Evolutionary conservation across 2,888 invertebrate genomes (phyloP).

Genomic region (Mongoloraphidia duomilia): DNA sequence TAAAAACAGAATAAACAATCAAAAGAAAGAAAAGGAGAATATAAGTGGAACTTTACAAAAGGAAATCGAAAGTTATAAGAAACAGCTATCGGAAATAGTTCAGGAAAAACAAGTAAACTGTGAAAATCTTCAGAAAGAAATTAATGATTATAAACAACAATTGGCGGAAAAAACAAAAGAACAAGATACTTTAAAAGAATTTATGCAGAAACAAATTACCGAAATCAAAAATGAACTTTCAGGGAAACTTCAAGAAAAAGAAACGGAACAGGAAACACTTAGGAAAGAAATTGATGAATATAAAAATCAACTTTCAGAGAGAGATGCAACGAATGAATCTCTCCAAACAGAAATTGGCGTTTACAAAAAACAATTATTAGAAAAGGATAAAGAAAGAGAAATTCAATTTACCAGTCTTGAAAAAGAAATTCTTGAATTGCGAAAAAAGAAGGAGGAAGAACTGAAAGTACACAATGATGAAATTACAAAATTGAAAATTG

Average conservation of each 20-base stretch:
- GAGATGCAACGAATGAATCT: constrained; percentile 9
- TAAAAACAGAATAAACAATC: too few relatives aligned
- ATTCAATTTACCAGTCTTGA: constrained; percentile 16
- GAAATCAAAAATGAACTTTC: constrained; percentile 3
- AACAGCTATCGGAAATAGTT: too few relatives aligned
- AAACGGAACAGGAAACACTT: too few relatives aligned
- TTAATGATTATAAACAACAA: constrained; percentile 17
- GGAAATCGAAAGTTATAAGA: too few relatives aligned
- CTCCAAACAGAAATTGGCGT: constrained; percentile 8
- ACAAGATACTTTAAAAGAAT: constrained; percentile 11
- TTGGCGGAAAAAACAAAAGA: constrained; percentile 38
- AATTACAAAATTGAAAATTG: constrained; percentile 7
- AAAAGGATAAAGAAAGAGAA: constrained; percentile 18
- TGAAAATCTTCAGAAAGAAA: constrained; percentile 2
- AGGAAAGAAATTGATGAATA: too few relatives aligned
- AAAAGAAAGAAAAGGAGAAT: too few relatives aligned
- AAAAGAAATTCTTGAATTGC: constrained; percentile 5
- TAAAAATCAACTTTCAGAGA: constrained; percentile 20
- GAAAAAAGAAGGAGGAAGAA: constrained; percentile 16
- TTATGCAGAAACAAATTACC: constrained; percentile 23
- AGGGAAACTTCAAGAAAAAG: too few relatives aligned
- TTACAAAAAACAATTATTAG: constrained; percentile 9
- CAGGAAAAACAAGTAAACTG: too few relatives aligned
- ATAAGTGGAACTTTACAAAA: too few relatives aligned
- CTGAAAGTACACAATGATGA: constrained; percentile 8